A percentile compares a stretch with the other conserved stretches of the same genome.
phyloP scores from a whole-genome alignment of 2,113 vertebrate genomes.

The Nesogale talazaci region DNA sequence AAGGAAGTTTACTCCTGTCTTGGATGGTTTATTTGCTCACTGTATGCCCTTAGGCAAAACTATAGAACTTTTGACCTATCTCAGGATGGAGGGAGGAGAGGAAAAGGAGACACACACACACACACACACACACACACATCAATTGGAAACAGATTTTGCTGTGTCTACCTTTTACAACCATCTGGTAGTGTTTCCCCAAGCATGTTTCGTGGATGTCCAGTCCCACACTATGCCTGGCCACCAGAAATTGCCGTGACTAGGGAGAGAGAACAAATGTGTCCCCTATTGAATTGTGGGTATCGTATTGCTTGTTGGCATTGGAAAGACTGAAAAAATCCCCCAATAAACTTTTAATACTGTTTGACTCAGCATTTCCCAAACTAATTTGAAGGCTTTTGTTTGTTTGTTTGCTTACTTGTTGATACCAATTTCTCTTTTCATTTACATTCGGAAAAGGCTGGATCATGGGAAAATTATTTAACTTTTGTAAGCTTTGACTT shows the following conservation, averaged over 20 bases:
- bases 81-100: neutral
- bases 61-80: constrained; percentile 8
- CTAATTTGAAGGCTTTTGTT: neutral
- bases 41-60: neutral
- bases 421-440: neutral
- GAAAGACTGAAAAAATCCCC: constrained; percentile 1
- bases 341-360: neutral
- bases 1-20: constrained; percentile 4
- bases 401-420: neutral
- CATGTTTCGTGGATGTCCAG: constrained; percentile 3
- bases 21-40: constrained; percentile 23
- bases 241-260: neutral
- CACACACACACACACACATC: neutral
- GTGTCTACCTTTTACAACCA: constrained; percentile 12
- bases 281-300: neutral
- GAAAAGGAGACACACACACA: neutral
- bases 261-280: neutral
- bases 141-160: constrained; percentile 48
- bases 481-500: constrained; percentile 21
- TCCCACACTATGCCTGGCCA: neutral
- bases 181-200: constrained; percentile 27
- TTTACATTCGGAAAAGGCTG: neutral
- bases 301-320: neutral
- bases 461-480: constrained; percentile 9
- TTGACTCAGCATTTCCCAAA: neutral